Base-by-base conservation (phyloP, 2,797 vertebrate genomes). In the Emydoidea blandingii region DNA sequence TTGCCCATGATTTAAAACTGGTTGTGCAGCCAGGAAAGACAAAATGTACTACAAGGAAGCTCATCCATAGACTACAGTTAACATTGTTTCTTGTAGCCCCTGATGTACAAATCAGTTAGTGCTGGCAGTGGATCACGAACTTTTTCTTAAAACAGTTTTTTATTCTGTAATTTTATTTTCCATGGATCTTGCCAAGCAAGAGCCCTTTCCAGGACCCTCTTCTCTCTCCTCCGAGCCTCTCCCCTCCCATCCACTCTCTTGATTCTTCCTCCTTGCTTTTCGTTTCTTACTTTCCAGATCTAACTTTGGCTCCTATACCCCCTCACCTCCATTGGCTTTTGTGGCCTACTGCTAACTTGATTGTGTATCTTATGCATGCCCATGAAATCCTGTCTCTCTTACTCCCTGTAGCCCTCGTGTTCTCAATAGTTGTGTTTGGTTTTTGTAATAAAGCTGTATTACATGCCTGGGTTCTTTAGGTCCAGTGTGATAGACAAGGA, bases 101-200 rank as follows among this genome's bases (percentile, higher is more conserved):
- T 98, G 97, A 98, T 98, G 98, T 96, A 97, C 97, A 97, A 97
- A 98, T 98, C 98, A 98, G 91, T 95, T 97, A 93, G 94, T 95
- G 95, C 97, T 98, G 98, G 98, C 98, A 97, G 95, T 96, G 95
- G 86, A 97, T 97, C 97, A 96, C 2, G 93, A 96, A 91, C 97
- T 95, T 98, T 96, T 96, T 98, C 97, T 98, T 96, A 96, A 87
- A 94, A 96, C 94, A 94, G 91, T 79, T 96, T 97, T 98, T 98
- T 97, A 98, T 97, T 97, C 97, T 97, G 95, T 94, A 97, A 97
- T 98, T 98, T 97, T 96, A 98, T 98, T 98, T 98, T 98, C 98
- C 98, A 97, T 8, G 92, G 91, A 86, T 95, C 86, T 93, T 98
- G 98, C 98, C 98, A 98, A 98, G 96, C 92, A 94, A 95, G 92